Evolutionary conservation across 2,797 vertebrate species (phyloP).

Genomic region (Pempheris klunzingeri): DNA sequence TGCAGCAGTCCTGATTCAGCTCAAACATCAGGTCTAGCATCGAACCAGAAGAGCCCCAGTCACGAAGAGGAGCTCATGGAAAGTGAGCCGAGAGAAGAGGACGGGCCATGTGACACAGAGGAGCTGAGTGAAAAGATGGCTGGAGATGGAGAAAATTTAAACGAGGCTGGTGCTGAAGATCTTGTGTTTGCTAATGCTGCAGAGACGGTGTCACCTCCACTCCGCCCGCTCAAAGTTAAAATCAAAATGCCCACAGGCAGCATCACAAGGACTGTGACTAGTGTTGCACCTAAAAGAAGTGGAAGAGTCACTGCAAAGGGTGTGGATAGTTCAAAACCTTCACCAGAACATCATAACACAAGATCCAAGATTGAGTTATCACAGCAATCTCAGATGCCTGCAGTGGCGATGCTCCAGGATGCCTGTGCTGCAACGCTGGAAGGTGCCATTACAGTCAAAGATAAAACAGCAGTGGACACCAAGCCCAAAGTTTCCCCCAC

Average conservation of each 20-base stretch:
- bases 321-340: conserved; percentile 66
- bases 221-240: conserved; percentile 91
- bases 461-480: conserved; percentile 78
- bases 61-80: conserved; percentile 79
- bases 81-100: conserved; percentile 40
- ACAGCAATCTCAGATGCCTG: conserved; percentile 75
- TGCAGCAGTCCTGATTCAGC: conserved; percentile 55
- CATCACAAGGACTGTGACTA: conserved; percentile 89
- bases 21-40: conserved; percentile 39
- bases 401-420: conserved; percentile 87
- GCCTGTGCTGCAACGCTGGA: conserved; percentile 90
- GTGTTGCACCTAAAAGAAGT: conserved; percentile 79
- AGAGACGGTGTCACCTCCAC: conserved; percentile 77
- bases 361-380: conserved; percentile 71
- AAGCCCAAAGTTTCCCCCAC: conserved; percentile 85
- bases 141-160: conserved; percentile 46
- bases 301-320: conserved; percentile 60
- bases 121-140: conserved; percentile 46
- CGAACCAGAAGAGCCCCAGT: conserved; percentile 64
- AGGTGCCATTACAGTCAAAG: conserved; percentile 87
- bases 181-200: conserved; percentile 55
- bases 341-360: conserved; percentile 60
- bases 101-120: conserved; percentile 22
- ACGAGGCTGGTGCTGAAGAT: conserved; percentile 13
- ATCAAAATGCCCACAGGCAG: conserved; percentile 92